Base-by-base conservation (phyloP, 2,888 invertebrate species). In the Hartigia nigra region DNA sequence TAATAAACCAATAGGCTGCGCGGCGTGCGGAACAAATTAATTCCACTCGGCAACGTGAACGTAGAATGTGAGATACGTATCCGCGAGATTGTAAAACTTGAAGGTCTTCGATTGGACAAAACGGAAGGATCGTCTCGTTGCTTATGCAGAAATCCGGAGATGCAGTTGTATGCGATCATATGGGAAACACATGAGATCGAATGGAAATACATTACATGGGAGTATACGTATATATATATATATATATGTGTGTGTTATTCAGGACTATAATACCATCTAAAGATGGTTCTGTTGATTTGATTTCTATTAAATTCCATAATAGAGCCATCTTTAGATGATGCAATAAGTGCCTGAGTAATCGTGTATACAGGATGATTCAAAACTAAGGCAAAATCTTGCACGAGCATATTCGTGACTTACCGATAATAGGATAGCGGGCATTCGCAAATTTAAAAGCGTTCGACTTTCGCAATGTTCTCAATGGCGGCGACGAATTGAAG, bases 21-120 rank as follows among this genome's bases (percentile, higher is more conserved):
- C 74, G 77, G 84, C 79, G 81, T 81, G 81, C 74, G 79, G 77
- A 78, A 81, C 79, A 81, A 86, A 86, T 86, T 84, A 84, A 86
- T 85, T 86, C 85, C 39, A 78, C 14, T 55, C 9, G 55, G 55
- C 55, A 55, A 55, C 55, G 23, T 23, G 55, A 55, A 55, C 55
- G 55, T 2, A 55, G 55, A 55, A 55, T 23, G 9, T 9, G 55
- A 55, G 55, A 23, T 9, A 55, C 23, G 23, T 55, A 55, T 55
- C 55, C 55, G 55, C 14, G 55, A 55, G 55, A 55, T 5, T 55
- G 55, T 55, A 55, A 55, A 55, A 55, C 55, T 23, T 2, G 55
- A 55, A 55, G 55, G 23, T 23, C 23, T 55, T 55, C 55, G 55
- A 55, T 55, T 2, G 55, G 55, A 55, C 55, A 23, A 23, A 55